Conservation (phyloP, 2,797 vertebrate genomes). For the Pelochelys cantorii region DNA sequence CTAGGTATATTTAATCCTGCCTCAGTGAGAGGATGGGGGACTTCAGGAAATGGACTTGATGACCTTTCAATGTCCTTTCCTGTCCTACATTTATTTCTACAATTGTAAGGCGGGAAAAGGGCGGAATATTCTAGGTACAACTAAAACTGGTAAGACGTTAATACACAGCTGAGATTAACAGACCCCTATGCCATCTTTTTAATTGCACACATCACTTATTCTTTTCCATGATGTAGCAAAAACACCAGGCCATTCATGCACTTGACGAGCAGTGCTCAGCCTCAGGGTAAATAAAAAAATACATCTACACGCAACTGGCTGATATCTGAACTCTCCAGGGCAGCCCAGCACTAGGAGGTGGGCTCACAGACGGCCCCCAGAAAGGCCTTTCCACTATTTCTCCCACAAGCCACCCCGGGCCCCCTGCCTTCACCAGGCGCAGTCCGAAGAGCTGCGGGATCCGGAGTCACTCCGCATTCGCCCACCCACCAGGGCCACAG, state of each 20-base stretch:
- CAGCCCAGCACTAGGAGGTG: too few relatives aligned
- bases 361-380: background rate
- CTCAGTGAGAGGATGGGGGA: background rate
- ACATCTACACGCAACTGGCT: background rate
- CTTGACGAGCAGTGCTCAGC: too few relatives aligned
- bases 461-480: background rate
- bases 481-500: accelerated
- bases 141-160: background rate
- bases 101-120: background rate
- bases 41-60: background rate
- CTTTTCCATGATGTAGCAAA: background rate
- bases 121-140: background rate
- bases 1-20: background rate
- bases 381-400: background rate
- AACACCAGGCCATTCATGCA: background rate
- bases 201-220: background rate
- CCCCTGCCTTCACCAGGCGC: background rate
- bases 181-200: background rate
- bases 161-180: background rate
- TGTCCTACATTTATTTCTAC: background rate
- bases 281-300: too few relatives aligned
- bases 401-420: background rate
- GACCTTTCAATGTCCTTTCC: background rate
- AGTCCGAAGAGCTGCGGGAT: background rate
- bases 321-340: background rate